Evolutionary conservation across 2,888 invertebrate genomes (phyloP).

Genomic region (Ochropleura plecta): DNA sequence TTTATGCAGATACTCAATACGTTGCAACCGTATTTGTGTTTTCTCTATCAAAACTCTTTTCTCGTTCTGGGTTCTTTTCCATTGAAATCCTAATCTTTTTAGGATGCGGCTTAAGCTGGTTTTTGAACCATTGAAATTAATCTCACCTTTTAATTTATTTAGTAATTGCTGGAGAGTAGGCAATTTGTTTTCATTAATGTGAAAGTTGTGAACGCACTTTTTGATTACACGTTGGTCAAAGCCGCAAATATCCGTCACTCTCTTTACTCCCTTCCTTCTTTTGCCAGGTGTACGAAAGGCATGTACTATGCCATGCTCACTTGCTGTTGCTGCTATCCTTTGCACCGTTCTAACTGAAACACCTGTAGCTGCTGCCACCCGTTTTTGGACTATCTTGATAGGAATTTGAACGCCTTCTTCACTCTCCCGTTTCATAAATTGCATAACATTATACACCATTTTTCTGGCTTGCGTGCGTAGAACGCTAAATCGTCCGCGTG

Average conservation of each 20-base stretch:
- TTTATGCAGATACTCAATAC: slow-evolving; percentile 62
- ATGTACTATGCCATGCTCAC: not conserved
- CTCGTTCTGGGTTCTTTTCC: not conserved
- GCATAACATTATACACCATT: not conserved
- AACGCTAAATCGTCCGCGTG: not conserved
- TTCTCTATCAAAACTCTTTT: slow-evolving; percentile 1
- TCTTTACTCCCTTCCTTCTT: not conserved
- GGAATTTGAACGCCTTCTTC: slow-evolving; percentile 5
- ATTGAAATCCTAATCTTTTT: not conserved
- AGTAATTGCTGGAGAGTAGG: not conserved
- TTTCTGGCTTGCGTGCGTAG: not conserved
- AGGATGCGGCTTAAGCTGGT: not conserved
- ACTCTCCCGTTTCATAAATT: not conserved
- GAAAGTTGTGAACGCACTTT: not conserved
- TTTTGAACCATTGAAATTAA: not conserved
- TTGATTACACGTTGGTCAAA: not conserved
- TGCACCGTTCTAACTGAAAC: not conserved
- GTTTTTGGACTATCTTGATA: not conserved
- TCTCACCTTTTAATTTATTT: not conserved
- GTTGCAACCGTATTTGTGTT: slow-evolving; percentile 8
- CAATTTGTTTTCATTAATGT: not conserved
- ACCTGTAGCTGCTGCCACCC: not conserved
- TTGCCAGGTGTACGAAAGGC: slow-evolving; percentile 1
- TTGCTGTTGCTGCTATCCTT: not conserved
- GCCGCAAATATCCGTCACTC: not conserved